Evolutionary conservation across 2,113 vertebrate species (phyloP).

Genomic region (Monarcha castaneiventris): DNA sequence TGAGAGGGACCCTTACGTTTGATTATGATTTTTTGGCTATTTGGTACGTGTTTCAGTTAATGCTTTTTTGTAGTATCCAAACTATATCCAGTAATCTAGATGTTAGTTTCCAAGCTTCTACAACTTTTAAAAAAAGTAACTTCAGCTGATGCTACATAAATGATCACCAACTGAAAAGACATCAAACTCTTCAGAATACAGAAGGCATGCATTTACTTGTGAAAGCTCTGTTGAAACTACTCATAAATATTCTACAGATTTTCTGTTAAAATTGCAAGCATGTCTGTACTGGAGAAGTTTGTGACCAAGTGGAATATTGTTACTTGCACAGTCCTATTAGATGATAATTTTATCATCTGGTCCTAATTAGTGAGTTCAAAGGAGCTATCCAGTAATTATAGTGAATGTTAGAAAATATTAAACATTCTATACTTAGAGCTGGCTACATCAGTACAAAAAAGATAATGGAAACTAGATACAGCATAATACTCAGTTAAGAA

Average conservation of each 20-base stretch:
- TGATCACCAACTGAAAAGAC: background rate
- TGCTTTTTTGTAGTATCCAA: background rate
- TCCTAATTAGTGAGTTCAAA: background rate
- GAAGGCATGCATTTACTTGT: background rate
- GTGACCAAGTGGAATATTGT: background rate
- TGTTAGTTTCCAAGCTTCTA: background rate
- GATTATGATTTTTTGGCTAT: background rate
- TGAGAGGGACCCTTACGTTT: background rate
- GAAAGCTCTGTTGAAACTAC: background rate
- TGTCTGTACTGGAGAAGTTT: background rate
- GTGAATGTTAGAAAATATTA: background rate
- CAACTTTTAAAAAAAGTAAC: background rate
- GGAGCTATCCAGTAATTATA: background rate
- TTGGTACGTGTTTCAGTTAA: background rate
- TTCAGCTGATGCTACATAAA: background rate
- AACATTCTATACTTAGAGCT: background rate
- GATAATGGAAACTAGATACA: background rate
- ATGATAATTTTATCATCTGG: background rate
- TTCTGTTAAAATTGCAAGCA: background rate
- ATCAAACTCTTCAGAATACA: background rate
- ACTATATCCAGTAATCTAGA: background rate
- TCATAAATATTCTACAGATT: background rate
- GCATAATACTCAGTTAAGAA: background rate
- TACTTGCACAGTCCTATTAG: background rate
- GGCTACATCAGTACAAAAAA: background rate